A percentile compares a stretch with the other conserved stretches of the same genome.
Evolutionary conservation across 1,140 invertebrate genomes (phyloP).

Genomic region (Scaptomyza pallida): DNA sequence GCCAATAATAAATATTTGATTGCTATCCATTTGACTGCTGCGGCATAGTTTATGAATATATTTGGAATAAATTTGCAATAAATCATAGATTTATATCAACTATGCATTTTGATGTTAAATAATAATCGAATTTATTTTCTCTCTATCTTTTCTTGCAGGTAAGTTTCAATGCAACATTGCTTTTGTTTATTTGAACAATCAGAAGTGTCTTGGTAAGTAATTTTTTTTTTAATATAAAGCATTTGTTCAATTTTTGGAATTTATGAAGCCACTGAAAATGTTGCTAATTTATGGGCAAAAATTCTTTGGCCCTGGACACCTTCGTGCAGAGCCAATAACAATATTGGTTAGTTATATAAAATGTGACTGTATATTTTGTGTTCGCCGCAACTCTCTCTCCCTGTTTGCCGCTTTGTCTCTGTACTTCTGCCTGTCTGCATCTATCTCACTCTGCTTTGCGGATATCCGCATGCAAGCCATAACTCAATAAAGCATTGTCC

Average conservation of each 20-base stretch:
- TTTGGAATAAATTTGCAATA: slow-evolving; percentile 37
- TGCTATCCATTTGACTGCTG: background rate
- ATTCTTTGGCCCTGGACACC: slow-evolving; percentile 52
- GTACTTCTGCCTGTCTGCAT: slow-evolving; percentile 18
- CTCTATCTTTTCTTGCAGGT: slow-evolving; percentile 59
- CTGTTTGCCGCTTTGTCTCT: slow-evolving; percentile 30
- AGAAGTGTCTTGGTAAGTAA: slow-evolving; percentile 22
- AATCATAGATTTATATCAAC: slow-evolving; percentile 34
- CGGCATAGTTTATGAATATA: slow-evolving; percentile 39
- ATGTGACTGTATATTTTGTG: slow-evolving; percentile 34
- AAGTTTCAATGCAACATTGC: slow-evolving; percentile 52
- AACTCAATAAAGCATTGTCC: slow-evolving; percentile 81
- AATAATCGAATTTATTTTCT: slow-evolving; percentile 35
- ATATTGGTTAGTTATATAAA: slow-evolving; percentile 58
- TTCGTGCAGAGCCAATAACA: slow-evolving; percentile 69
- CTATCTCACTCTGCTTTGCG: slow-evolving; percentile 37
- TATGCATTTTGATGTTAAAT: slow-evolving; percentile 11
- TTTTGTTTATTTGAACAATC: slow-evolving; percentile 15
- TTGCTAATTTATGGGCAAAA: slow-evolving; percentile 73
- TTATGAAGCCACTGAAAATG: slow-evolving; percentile 73
- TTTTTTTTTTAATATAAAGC: background rate
- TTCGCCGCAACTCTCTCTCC: slow-evolving; percentile 5
- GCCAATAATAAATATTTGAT: background rate
- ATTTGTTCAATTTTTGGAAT: slow-evolving; percentile 39
- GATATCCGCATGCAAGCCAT: slow-evolving; percentile 81